Base-by-base conservation (phyloP, 2,888 invertebrate genomes). In the Calameuta filiformis region DNA sequence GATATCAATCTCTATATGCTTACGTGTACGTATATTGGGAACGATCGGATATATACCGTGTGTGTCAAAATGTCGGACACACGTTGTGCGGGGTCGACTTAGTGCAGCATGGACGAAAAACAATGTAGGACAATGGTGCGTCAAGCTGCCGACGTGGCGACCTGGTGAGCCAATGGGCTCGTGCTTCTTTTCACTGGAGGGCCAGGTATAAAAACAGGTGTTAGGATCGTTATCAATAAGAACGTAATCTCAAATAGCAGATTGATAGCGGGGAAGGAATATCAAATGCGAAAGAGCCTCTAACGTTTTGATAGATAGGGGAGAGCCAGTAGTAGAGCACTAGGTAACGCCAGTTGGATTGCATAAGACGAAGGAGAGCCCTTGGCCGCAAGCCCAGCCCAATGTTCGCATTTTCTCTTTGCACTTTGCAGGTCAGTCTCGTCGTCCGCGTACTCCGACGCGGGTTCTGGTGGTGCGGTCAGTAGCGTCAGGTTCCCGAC, bases 361-460 rank as follows among this genome's bases (percentile, higher is more conserved):
- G 85, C 87, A 83, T 87, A 87, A 89, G 75, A 71, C 40, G 76
- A 74, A 68, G 69, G 77, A 79, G 77, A 88, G 84, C 85, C 86
- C 85, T 89, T 90, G 90, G 90, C 89, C 79, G 77, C 76, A 71
- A 86, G 87, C 88, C 90, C 88, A 87, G 81, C 76, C 76, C 78
- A 75, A 30, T 31, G 31, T 34, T 35, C 74, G 74, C 74, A 74
- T 74, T 37, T 23, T 71, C 37, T 73, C 69, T 76, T 77, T 80
- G 76, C 83, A 83, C 31, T 84, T 86, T 85, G 80, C 90, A 91
- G 91, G 87, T 90, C 90, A 87, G 88, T 90, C 84, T 87, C 88
- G 81, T 88, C 89, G 78, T 83, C 87, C 77, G 69, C 85, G 83
- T 89, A 87, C 87, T 85, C 85, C 82, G 87, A 89, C 81, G 73